Evolutionary conservation across 2,113 vertebrate species (phyloP).

Genomic region (Motacilla tschutschensis): DNA sequence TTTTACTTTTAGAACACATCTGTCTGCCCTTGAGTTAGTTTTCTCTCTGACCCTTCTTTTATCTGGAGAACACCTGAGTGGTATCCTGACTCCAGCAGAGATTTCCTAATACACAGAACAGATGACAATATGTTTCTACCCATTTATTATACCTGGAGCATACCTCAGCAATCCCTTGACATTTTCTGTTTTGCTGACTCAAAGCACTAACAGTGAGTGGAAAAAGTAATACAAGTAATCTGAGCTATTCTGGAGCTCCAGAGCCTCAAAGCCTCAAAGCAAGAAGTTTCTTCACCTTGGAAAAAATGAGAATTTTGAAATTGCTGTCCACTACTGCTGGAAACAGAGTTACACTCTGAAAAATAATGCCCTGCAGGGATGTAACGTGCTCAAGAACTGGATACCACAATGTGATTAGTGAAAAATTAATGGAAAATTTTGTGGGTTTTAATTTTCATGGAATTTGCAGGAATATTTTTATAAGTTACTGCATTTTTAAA

Average conservation of each 20-base stretch:
- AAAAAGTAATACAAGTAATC: not conserved
- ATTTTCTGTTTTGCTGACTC: conserved; percentile 43
- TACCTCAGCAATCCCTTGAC: not conserved
- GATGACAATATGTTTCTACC: not conserved
- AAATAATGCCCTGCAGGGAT: not conserved
- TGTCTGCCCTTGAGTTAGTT: not conserved
- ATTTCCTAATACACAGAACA: not conserved
- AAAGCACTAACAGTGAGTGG: not conserved
- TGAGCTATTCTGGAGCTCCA: not conserved
- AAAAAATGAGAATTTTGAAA: not conserved
- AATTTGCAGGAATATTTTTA: not conserved
- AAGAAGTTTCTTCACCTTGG: not conserved
- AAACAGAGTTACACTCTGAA: not conserved
- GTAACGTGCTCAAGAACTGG: not conserved
- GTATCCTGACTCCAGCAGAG: not conserved
- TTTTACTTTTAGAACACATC: not conserved
- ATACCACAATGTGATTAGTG: not conserved
- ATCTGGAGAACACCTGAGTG: not conserved
- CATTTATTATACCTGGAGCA: not conserved
- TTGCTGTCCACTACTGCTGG: not conserved
- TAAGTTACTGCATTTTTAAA: not conserved
- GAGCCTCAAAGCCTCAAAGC: not conserved
- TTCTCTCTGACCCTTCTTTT: not conserved
- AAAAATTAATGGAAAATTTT: not conserved
- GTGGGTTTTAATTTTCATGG: not conserved